Conservation (phyloP, 2,888 invertebrate species). For the Tethea ocularis region DNA sequence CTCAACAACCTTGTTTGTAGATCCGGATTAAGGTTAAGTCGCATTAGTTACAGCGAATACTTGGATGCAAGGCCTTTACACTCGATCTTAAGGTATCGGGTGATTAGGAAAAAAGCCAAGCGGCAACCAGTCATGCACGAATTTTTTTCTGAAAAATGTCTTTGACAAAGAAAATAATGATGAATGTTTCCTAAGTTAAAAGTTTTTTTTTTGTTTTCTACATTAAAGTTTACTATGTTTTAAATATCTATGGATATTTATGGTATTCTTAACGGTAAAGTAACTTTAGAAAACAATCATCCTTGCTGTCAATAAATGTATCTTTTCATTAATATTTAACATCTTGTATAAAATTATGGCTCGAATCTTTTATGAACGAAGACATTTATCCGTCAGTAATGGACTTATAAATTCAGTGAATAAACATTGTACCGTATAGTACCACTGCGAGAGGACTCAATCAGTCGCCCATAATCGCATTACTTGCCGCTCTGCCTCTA, state of each 20-base stretch:
- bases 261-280: no score
- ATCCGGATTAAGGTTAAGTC: not conserved
- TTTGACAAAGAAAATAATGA: no score
- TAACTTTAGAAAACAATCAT: no score
- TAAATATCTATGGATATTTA: no score
- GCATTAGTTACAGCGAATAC: not conserved
- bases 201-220: no score
- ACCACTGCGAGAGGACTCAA: conserved; percentile 37
- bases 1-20: not conserved
- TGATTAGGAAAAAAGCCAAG: not conserved
- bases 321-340: not conserved
- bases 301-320: not conserved
- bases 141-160: no score
- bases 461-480: conserved; percentile 60
- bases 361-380: not conserved
- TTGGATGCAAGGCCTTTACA: not conserved
- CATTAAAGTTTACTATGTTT: no score
- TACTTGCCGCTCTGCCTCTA: conserved; percentile 42
- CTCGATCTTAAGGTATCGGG: not conserved
- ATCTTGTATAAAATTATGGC: not conserved
- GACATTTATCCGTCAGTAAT: not conserved
- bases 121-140: not conserved
- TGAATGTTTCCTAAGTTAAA: no score
- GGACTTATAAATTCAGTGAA: conserved; percentile 15
- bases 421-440: conserved; percentile 15